Base-by-base conservation (phyloP, 2,113 vertebrate genomes). In the Labrus mixtus region DNA sequence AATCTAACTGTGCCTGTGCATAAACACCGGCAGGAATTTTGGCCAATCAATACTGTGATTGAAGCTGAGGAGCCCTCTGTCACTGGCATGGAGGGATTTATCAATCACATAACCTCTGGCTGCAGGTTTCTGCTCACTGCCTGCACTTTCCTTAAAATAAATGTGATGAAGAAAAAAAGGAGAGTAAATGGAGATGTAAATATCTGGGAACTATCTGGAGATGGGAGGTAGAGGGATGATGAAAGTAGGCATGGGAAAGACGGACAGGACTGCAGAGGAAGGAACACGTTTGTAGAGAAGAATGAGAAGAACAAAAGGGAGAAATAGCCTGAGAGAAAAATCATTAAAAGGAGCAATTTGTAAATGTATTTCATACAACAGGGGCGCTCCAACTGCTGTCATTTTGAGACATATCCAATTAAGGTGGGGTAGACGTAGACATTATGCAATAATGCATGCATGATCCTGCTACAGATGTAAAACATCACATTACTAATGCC, bases 101-200 rank as follows among this genome's bases (percentile, higher is more conserved):
- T 92, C 89, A 91, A 89, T 92, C 90, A 91, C 73, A 72, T 50
- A 68, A 63, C 62, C 76, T 75, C 61, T 41, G 62, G 83, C 69
- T 82, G 75, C 75, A 76, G 78, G 76, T 53, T 77, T 61, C 57
- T 74, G 65, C 76, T 71, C 76, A 36, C 57, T 17, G 45, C 19
- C 17, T 39, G 37, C 19, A 77, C 61, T 53, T 64, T 43, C 37
- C 25, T 46, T 7, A 59, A 73, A 85, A 72, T 57, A 56, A 48
- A 78, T 39, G 59, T 63, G 71, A 75, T 63, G 41, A 61, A 64
- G 61, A 76, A 84, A 41, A 74, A 45, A 10, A 50, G 25, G 43
- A 15, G 64, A 72, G 46, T 48, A 8, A 48, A 48, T 19, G 46
- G 36, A 23, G 60, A 56, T 67, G 45, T 68, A 45, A 69, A 73